Base-by-base conservation (phyloP, 2,797 vertebrate genomes). In the Brotula barbata region DNA sequence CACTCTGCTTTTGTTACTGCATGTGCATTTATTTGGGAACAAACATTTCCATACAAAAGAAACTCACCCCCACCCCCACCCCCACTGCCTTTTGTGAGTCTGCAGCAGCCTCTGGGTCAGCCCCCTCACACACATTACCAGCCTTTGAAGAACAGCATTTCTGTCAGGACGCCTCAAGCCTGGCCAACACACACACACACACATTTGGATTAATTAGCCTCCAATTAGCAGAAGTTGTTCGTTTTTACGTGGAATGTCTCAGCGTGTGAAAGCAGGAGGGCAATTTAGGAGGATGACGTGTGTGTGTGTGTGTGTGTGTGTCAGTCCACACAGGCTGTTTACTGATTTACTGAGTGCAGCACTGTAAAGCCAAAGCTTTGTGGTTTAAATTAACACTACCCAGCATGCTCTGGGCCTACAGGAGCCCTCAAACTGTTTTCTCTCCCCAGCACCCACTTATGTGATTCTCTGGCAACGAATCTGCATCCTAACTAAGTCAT, bases 361-460 rank as follows among this genome's bases (percentile, higher is more conserved):
- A 28, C 4, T 4, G 25, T 75, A 77, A 77, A 69, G 70, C 76
- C 61, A 62, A 53, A 54, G 42, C 33, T 31, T 21, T 69, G 75
- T 64, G 75, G 71, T 73, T 73, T 60, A 40, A 5, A 45, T 1
- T 73, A 60, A 40, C 6, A 48, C 1, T 75, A 58, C 68, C 76
- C 73, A 79, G 41, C 59, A 79, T 79, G 61, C 75, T 23, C 23
- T 54, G 52, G 11, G 70, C n/a, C 22, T 1, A 20, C 19, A 47
- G 53, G 19, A 23, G 65, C 60, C 33, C 28, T 64, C 31, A 46
- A n/a, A n/a, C n/a, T n/a, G n/a, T n/a, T n/a, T n/a, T n/a, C n/a
- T n/a, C n/a, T n/a, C n/a, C n/a, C n/a, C n/a, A n/a, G n/a, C n/a
- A n/a, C n/a, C n/a, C n/a, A n/a, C n/a, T n/a, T n/a, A n/a, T n/a